Evolutionary conservation across 2,797 vertebrate genomes (phyloP).

Genomic region (Pantherophis vulpinus): DNA sequence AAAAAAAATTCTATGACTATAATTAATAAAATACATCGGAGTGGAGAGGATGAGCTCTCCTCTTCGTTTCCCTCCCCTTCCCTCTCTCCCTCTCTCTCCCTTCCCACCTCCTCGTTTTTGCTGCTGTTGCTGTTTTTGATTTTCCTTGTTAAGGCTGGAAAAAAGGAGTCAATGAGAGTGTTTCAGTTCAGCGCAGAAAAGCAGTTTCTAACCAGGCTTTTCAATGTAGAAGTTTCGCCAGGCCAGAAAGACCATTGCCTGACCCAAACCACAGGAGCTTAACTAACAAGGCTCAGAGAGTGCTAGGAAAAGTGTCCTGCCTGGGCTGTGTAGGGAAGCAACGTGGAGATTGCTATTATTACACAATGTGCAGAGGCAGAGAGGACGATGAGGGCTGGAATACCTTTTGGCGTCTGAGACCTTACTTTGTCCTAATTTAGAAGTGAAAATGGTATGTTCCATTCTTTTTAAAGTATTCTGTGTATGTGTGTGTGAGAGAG

Average conservation of each 20-base stretch:
- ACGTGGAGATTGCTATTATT: slow-evolving; percentile 61
- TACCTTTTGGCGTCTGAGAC: slow-evolving; percentile 45
- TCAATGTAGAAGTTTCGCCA: slow-evolving; percentile 61
- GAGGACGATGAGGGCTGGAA: slow-evolving; percentile 49
- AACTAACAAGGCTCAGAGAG: slow-evolving; percentile 66
- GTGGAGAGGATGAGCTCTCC: slow-evolving; percentile 58
- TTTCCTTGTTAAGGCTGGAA: slow-evolving; percentile 59
- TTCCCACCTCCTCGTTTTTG: slow-evolving; percentile 10
- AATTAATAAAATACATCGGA: slow-evolving; percentile 33
- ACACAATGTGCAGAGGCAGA: slow-evolving; percentile 46
- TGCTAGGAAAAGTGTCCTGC: slow-evolving; percentile 56
- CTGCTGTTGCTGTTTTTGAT: slow-evolving; percentile 72
- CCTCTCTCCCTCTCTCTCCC: slow-evolving; percentile 46
- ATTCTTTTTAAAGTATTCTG: slow-evolving; percentile 39
- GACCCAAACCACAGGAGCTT: slow-evolving; percentile 66
- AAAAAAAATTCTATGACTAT: slow-evolving; percentile 42
- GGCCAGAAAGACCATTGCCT: slow-evolving; percentile 69
- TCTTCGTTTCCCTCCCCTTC: slow-evolving; percentile 48
- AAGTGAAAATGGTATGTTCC: slow-evolving; percentile 65
- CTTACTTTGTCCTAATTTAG: slow-evolving; percentile 56
- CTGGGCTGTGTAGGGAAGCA: slow-evolving; percentile 40
- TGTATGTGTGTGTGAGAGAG: slow-evolving; percentile 1
- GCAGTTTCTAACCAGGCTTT: slow-evolving; percentile 65
- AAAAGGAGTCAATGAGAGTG: slow-evolving; percentile 64
- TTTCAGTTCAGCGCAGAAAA: slow-evolving; percentile 67